A percentile compares a stretch with the other conserved stretches of the same genome.
Evolutionary conservation across 2,888 invertebrate genomes (phyloP).

Genomic region (Synanthedon vespiformis): DNA sequence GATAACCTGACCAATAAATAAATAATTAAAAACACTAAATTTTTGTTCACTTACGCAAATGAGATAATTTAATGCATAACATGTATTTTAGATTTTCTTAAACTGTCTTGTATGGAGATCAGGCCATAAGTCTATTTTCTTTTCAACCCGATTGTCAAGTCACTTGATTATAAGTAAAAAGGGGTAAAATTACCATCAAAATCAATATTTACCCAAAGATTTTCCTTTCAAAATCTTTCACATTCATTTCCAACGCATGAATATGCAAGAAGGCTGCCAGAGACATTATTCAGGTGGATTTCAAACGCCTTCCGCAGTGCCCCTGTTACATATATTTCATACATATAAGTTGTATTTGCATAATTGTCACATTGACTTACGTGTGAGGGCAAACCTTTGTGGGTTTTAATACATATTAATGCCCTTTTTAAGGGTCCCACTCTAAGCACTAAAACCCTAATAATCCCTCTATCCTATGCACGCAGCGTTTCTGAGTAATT

Average conservation of each 20-base stretch:
- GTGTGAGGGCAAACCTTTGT: constrained; percentile 2
- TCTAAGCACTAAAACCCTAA: neutral
- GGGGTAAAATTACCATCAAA: neutral
- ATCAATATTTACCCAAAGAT: constrained; percentile 1
- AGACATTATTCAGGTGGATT: constrained; percentile 18
- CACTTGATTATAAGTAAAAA: no score
- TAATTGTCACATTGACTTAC: constrained; percentile 28
- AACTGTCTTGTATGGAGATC: no score
- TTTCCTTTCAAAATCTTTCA: constrained; percentile 1
- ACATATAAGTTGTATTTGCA: constrained; percentile 30
- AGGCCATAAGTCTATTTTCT: no score
- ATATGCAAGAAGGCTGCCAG: constrained; percentile 21
- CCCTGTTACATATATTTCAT: constrained; percentile 36
- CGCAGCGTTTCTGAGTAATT: no score
- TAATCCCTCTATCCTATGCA: no score
- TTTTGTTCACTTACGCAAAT: constrained; percentile 32
- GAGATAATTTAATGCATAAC: constrained; percentile 15
- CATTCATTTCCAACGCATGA: constrained; percentile 11
- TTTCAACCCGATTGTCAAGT: no score
- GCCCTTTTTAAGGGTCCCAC: neutral
- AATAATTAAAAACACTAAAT: constrained; percentile 10
- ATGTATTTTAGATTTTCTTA: no score
- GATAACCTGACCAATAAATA: constrained; percentile 19
- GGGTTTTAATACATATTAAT: constrained; percentile 5
- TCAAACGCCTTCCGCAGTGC: constrained; percentile 11